phyloP scores from a whole-genome alignment of 2,888 invertebrate species.

The Parapristionchus giblindavisi region DNA sequence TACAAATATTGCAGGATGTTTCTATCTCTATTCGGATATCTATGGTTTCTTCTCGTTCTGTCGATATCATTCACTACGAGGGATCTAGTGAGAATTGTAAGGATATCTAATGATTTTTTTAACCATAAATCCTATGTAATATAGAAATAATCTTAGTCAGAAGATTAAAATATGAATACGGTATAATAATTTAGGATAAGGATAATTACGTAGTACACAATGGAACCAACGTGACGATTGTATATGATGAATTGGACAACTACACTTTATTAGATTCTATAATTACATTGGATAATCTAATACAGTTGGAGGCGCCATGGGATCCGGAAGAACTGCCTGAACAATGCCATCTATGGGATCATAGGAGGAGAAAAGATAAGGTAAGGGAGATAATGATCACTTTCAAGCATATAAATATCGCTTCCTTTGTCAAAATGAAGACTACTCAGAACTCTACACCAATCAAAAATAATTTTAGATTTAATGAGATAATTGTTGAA shows the following conservation, averaged over 20 bases:
- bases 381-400: too few relatives aligned
- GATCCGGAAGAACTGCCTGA: slow-evolving; percentile 40
- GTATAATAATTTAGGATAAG: too few relatives aligned
- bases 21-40: slow-evolving; percentile 83
- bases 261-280: slow-evolving; percentile 33
- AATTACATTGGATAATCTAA: slow-evolving; percentile 36
- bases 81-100: slow-evolving; percentile 48
- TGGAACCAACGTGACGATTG: too few relatives aligned
- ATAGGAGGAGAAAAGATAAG: slow-evolving; percentile 36
- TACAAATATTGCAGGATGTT: slow-evolving; percentile 47
- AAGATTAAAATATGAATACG: too few relatives aligned
- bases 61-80: slow-evolving; percentile 86
- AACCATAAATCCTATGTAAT: too few relatives aligned
- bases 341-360: slow-evolving; percentile 57
- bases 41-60: slow-evolving; percentile 87
- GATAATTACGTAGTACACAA: too few relatives aligned
- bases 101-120: background rate
- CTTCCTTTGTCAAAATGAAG: too few relatives aligned
- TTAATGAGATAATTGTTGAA: background rate
- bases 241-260: slow-evolving; percentile 17
- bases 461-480: too few relatives aligned
- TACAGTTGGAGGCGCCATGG: too few relatives aligned
- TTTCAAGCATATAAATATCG: too few relatives aligned
- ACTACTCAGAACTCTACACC: too few relatives aligned
- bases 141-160: too few relatives aligned